Base-by-base conservation (phyloP, 2,113 vertebrate genomes). In the Aegithalos caudatus region DNA sequence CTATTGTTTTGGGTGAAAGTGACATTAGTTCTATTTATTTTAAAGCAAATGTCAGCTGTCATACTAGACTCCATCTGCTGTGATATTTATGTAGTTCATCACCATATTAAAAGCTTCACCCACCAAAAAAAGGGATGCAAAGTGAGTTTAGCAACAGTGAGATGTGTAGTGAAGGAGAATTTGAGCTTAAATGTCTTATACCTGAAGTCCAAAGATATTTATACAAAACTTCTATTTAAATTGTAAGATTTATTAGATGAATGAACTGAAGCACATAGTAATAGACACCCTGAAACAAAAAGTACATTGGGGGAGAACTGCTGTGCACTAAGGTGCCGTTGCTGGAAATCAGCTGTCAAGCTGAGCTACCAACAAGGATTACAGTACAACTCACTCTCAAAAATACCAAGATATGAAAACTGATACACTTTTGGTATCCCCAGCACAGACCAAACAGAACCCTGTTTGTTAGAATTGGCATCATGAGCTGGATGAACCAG, bases 61-160 rank as follows among this genome's bases (percentile, higher is more conserved):
- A 98, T 98, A 98, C 97, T 97, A 95, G 97, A 97, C 97, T 97
- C 92, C 95, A 96, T 88, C 92, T 97, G 94, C 72, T 97, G 95
- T 94, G 96, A 94, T 77, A 60, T 83, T 88, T 87, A 90, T 66
- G 60, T 97, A 94, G 94, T 88, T 93, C 78, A 92, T 85, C 86
- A 92, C 90, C 40, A 87, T 92, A 96, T 48, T 96, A 91, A 96
- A 96, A 95, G 93, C 78, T 96, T 93, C 73, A 97, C 95, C 97
- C 96, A 92, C 87, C 94, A 97, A 97, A 97, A 76, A 92, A 94
- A 95, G 79, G 88, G 88, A 97, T 97, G 97, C 88, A 97, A 97
- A 97, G 89, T 96, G 93, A 97, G 97, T 97, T 97, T 98, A 98
- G 98, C 98, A 98, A 98, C 98, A 98, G 95, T 22, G 96, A 98